Base-by-base conservation (phyloP, 1,140 invertebrate genomes). In the Drosophila bifasciata region DNA sequence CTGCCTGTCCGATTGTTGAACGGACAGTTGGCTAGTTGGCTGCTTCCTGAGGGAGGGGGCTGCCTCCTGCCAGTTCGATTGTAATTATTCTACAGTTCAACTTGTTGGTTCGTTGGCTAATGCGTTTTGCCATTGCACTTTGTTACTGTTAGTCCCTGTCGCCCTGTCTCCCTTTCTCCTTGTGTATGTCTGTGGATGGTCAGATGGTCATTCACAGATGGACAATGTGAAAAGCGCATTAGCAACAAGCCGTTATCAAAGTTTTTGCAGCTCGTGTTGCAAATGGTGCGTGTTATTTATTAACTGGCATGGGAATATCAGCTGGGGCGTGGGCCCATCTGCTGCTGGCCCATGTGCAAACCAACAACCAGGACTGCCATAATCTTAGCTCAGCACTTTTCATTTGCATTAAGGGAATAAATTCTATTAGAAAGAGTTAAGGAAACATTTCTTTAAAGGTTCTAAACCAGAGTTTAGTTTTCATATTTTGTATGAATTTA, bases 61-160 rank as follows among this genome's bases (percentile, higher is more conserved):
- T n/a, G n/a, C 16, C 41, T 28, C 52, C 45, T 66, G 45, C 39
- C 70, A 41, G 83, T 70, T 78, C 83, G 57, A 75, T 85, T 74
- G 83, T 78, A 85, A 85, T 85, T 85, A 85, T 88, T 86, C 58
- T 45, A 44, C 46, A 62, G 77, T 83, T 59, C 15, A 78, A 68
- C 81, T 88, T 71, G 69, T 83, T 78, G 72, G 72, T 75, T 53
- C 55, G 41, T 40, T 43, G 78, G 73, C 81, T 81, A 88, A 88
- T 88, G 78, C 74, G 62, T 71, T 85, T 64, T 59, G 50, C 55
- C 57, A 68, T 68, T 69, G 68, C 67, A 66, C 72, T 59, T 46
- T 60, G 69, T 55, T 49, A 32, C 49, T 25, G 36, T 45, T 61
- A 39, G 21, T 44, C 53, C 43, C 28, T 28, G 28, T 28, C 61